Evolutionary conservation across 2,113 vertebrate species (phyloP).

Genomic region (Lepus europaeus): DNA sequence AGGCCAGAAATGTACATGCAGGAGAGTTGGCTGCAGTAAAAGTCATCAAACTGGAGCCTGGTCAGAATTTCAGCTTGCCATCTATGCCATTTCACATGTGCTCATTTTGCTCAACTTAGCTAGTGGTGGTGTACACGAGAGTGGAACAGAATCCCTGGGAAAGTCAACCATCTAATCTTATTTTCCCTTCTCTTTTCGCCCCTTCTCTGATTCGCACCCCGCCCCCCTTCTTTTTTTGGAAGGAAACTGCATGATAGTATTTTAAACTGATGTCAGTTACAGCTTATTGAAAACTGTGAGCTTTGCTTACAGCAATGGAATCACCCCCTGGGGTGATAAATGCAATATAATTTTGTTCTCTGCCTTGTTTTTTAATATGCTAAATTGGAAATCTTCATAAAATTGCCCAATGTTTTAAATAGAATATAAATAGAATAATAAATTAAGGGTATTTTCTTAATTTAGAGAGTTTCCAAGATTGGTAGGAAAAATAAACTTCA

Average conservation of each 20-base stretch:
- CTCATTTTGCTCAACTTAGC: constrained; percentile 42
- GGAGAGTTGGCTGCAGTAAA: no score
- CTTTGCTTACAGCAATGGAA: background rate
- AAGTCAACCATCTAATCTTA: background rate
- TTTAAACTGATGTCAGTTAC: constrained; percentile 41
- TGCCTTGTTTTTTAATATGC: constrained; percentile 39
- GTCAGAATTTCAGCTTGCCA: constrained; percentile 36
- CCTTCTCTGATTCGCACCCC: background rate
- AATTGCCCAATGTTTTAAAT: background rate
- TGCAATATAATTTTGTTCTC: background rate
- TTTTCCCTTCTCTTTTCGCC: background rate
- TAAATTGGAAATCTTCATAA: constrained; percentile 49
- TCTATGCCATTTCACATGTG: constrained; percentile 55
- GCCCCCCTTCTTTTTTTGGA: background rate
- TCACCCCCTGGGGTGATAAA: background rate
- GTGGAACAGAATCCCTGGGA: background rate
- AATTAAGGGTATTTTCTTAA: constrained; percentile 13
- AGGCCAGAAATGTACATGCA: constrained; percentile 84
- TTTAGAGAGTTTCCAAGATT: constrained; percentile 45
- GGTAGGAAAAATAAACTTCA: background rate
- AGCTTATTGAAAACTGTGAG: constrained; percentile 41
- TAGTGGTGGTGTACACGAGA: constrained; percentile 19
- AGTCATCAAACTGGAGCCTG: background rate
- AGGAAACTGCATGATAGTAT: background rate
- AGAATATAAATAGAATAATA: constrained; percentile 47